Evolutionary conservation across 1,140 invertebrate genomes (phyloP), one percentile per base, ranked within the genome.

Genomic region (Meloidogyne chitwoodi): DNA sequence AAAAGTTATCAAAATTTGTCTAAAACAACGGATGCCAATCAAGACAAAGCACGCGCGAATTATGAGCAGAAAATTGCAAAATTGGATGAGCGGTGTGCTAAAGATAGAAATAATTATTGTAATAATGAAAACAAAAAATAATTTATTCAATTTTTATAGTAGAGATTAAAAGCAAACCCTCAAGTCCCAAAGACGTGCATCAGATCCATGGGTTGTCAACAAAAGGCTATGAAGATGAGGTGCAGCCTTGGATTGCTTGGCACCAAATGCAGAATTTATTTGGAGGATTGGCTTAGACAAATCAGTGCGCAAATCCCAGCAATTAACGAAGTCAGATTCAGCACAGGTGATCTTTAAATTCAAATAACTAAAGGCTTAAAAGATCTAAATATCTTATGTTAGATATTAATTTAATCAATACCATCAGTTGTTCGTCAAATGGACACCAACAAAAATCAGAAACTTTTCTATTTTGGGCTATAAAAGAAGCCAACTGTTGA

Each of bases 151-250:
- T 22, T 29, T 27, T 14, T n/a, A 12, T 24, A 24, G 6, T 5
- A 70, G 19, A 27, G n/a, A 67, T 22, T 22, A 65, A 19, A 27
- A 14, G 22, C 22, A 62, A 22, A 80, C 79, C 70, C 79, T 24
- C 19, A 82, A 26, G 31, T 80, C 79, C 80, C 80, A 80, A 63
- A 78, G 62, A 16, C 79, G 64, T 38, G 83, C 24, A 63, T 80
- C 79, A 12, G 22, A 56, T 27, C 80, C 79, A 61, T 80, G 79
- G 10, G 80, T 65, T 24, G 66, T 70, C 12, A 82, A 34, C 22
- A 80, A 26, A 27, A 74, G n/a, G 38, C 78, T 34, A 26, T 79
- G 62, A 48, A 68, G 41, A 41, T 76, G 29, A 19, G 79, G 79
- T 48, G 80, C 48, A 44, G 75, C 80, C 48, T 80, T 80, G 14